A percentile compares a stretch with the other conserved stretches of the same genome.
Conservation (phyloP, 2,113 vertebrate genomes). For the Oriolus oriolus region DNA sequence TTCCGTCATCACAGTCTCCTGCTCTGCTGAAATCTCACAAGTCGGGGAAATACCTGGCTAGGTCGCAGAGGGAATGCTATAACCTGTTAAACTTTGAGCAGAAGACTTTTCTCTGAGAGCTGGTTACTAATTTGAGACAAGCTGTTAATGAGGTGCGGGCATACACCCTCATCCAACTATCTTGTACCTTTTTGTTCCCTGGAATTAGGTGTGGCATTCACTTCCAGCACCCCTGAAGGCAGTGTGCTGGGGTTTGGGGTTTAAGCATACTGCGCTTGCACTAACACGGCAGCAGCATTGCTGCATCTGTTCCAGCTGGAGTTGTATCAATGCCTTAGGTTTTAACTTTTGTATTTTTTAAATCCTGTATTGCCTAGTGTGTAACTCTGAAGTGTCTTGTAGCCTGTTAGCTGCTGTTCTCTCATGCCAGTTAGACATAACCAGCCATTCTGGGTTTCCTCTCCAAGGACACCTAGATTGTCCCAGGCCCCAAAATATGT, state of each 20-base stretch:
- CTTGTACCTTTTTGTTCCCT: background rate
- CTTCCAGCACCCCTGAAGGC: background rate
- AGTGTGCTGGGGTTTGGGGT: background rate
- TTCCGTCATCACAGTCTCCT: background rate
- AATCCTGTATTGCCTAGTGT: no score
- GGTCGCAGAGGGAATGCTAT: background rate
- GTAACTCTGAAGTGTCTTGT: no score
- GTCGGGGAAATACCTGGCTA: background rate
- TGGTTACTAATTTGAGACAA: background rate
- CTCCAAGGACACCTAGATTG: no score
- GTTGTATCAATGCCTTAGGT: no score
- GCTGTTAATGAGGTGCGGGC: background rate
- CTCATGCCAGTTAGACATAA: no score
- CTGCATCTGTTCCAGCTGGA: background rate
- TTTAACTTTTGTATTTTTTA: no score
- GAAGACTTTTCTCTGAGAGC: background rate
- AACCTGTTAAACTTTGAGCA: background rate
- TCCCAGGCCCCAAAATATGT: no score
- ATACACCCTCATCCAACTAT: background rate
- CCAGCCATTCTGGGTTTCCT: no score
- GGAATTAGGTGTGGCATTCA: background rate
- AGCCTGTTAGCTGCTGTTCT: no score
- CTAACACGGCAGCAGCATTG: background rate
- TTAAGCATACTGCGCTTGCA: background rate
- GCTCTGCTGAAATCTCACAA: background rate